A percentile compares a stretch with the other conserved stretches of the same genome.
phyloP scores from a whole-genome alignment of 2,888 invertebrate species.

The Tridacna gigas region DNA sequence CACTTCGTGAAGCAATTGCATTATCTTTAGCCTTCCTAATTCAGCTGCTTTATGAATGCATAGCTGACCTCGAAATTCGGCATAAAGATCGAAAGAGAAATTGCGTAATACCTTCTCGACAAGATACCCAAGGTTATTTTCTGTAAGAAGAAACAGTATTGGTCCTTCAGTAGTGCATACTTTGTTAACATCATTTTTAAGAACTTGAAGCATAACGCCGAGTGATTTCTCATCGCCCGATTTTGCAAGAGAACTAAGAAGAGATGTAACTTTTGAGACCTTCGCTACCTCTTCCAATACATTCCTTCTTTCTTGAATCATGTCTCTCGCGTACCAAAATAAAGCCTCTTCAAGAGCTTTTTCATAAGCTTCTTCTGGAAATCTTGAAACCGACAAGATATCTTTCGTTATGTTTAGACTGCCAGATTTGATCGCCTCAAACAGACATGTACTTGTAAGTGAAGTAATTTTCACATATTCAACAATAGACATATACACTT shows the following conservation, averaged over 20 bases:
- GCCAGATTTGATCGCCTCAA: neutral
- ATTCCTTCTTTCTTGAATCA: neutral
- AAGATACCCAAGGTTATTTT: neutral
- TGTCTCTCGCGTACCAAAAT: neutral
- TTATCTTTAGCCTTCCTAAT: neutral
- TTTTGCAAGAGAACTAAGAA: neutral
- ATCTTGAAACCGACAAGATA: neutral
- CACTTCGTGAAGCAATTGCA: neutral
- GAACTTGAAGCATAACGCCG: neutral
- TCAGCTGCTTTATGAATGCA: conserved; percentile 6
- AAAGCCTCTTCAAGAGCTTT: neutral
- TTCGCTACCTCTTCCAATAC: neutral
- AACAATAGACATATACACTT: neutral
- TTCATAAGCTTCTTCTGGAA: neutral
- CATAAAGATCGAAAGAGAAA: neutral
- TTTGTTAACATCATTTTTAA: conserved; percentile 2
- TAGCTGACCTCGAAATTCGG: neutral
- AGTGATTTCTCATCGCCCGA: neutral
- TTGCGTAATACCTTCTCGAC: neutral
- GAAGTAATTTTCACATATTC: neutral
- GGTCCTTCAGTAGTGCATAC: neutral
- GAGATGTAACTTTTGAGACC: neutral
- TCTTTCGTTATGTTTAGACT: neutral
- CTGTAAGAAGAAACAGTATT: neutral
- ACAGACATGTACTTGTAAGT: neutral